Evolutionary conservation across 2,113 vertebrate genomes (phyloP), one percentile per base, ranked within the genome.

Genomic region (Etheostoma cragini): DNA sequence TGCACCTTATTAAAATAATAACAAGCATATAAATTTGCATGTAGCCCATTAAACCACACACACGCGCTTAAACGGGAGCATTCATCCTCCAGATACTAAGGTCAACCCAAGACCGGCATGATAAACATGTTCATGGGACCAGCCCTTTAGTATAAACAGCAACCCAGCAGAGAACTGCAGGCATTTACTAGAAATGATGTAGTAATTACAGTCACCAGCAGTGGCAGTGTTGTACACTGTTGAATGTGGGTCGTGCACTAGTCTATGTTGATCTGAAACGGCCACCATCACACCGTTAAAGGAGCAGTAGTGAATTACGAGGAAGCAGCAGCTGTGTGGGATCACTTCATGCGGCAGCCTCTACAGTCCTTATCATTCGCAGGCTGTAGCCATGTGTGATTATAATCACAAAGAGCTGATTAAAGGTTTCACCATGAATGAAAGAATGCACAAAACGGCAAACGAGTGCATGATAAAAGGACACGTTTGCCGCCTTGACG

Each of bases 141-240:
- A 72, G 50, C 84, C 85, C 73, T 79, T 91, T 47, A 67, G 67
- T 26, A 61, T 88, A 90, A 91, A 87, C 78, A 72, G 58, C 38
- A 1, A 5, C 1, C 3, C 7, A 35, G 19, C 30, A 0, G 67
- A 85, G 88, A 93, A 91, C 13, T 42, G 30, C 3, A 0, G 1
- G 60, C 75, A 57, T 94, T 95, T 95, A 91, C 91, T 58, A 87
- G 91, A 95, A 95, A 93, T 78, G 89, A 0, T 91, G 86, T 58
- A 81, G 56, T 63, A 80, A 80, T 66, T 89, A 50, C 0, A 21
- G 3, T 2, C 2, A 16, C 81, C 89, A 2, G 11, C 17, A 22
- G 90, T 14, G 84, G 92, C 81, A 47, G 16, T 30, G 56, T 50
- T 0, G 19, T 0, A 17, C 67, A 11, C 22, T 3, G 7, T 21